A percentile compares a stretch with the other conserved stretches of the same genome.
These are phyloP conservation scores for Hormaphis cornu DNA, from an alignment of 1,140 invertebrate genomes.

Conservation along the genomic window DNA sequence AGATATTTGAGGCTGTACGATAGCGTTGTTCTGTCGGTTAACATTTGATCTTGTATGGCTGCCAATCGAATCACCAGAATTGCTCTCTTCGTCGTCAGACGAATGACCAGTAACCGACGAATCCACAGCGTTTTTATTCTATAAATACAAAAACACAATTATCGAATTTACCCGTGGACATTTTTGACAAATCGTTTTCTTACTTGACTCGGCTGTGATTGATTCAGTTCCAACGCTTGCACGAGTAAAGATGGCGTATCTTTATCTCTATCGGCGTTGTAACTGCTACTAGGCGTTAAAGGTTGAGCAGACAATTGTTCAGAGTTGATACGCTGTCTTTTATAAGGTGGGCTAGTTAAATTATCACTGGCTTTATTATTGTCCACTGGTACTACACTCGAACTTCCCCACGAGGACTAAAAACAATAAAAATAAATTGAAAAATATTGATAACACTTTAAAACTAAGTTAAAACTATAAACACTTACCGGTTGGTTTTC, in stretches of 20 bases:
- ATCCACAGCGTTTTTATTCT: slow-evolving; percentile 44
- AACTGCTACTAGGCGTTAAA: slow-evolving; percentile 3
- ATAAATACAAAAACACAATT: slow-evolving; percentile 32
- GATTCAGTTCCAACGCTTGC: slow-evolving; percentile 26
- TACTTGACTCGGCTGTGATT: slow-evolving; percentile 7
- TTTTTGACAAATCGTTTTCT: background rate
- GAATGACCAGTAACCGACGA: slow-evolving; percentile 55
- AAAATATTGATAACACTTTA: slow-evolving; percentile 30
- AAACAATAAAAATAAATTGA: background rate
- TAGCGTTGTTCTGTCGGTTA: slow-evolving; percentile 15
- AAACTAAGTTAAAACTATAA: slow-evolving; percentile 34
- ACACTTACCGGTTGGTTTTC: slow-evolving; percentile 41
- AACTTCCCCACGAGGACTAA: slow-evolving; percentile 22
- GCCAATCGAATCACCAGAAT: slow-evolving; percentile 52
- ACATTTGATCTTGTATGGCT: slow-evolving; percentile 40
- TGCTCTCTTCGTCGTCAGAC: slow-evolving; percentile 58
- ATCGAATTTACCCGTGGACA: background rate
- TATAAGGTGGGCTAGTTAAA: slow-evolving; percentile 13
- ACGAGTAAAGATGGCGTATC: slow-evolving; percentile 14
- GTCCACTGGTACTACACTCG: slow-evolving; percentile 19
- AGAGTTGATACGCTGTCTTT: slow-evolving; percentile 26
- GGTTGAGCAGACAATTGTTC: slow-evolving; percentile 10
- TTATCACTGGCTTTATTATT: slow-evolving; percentile 23
- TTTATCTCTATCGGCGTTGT: slow-evolving; percentile 18
- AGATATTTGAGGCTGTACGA: slow-evolving; percentile 22